phyloP scores from a whole-genome alignment of 30 jellyfish, hydroid and myxozoan genomes.

The Aurelia coerulea region DNA sequence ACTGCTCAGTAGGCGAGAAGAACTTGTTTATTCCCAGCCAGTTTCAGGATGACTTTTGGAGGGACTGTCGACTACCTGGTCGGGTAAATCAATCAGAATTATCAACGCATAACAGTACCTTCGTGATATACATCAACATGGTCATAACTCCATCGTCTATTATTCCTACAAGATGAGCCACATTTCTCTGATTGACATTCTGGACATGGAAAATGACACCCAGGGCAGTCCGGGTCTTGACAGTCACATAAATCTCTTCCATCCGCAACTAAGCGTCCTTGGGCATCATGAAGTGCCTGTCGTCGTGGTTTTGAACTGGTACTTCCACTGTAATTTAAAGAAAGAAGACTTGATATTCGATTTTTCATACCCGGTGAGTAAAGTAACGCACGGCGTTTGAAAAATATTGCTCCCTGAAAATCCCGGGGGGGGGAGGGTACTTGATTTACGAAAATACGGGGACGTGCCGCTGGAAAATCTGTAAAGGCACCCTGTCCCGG shows the following conservation, averaged over 20 bases:
- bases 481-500: too few relatives aligned
- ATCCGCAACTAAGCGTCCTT: slow-evolving; percentile 66
- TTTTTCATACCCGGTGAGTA: too few relatives aligned
- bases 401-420: too few relatives aligned
- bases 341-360: too few relatives aligned
- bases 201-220: slow-evolving; percentile 96
- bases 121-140: slow-evolving; percentile 76
- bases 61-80: too few relatives aligned
- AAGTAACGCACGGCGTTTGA: too few relatives aligned
- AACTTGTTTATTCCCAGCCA: too few relatives aligned
- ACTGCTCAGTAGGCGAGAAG: too few relatives aligned
- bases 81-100: background rate
- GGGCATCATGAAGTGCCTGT: slow-evolving; percentile 74
- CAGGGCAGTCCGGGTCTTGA: slow-evolving; percentile 86
- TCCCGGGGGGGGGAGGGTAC: too few relatives aligned
- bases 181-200: slow-evolving; percentile 86
- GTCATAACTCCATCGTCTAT: slow-evolving; percentile 92
- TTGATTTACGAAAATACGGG: too few relatives aligned
- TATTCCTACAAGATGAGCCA: slow-evolving; percentile 85
- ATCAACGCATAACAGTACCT: slow-evolving; percentile 46
- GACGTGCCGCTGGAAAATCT: too few relatives aligned
- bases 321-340: background rate
- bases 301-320: slow-evolving; percentile 31
- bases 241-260: slow-evolving; percentile 93
- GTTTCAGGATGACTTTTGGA: too few relatives aligned